These are phyloP conservation scores for Rhineura floridana DNA, from an alignment of 2,113 vertebrate species.

Conservation along the genomic window DNA sequence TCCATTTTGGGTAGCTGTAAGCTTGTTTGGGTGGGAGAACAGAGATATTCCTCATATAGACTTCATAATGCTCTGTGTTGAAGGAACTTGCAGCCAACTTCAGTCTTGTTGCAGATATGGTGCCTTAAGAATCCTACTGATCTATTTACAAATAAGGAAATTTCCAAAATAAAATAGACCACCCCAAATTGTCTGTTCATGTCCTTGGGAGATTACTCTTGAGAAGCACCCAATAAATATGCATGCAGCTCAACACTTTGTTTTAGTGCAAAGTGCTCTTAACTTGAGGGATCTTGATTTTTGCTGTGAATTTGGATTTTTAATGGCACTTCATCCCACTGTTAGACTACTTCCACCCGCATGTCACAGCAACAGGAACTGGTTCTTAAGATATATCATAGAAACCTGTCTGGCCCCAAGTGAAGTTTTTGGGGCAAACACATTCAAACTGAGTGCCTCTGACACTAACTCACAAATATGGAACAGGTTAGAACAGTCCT, in stretches of 20 bases:
- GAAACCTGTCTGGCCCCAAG: background rate
- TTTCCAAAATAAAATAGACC: background rate
- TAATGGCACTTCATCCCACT: background rate
- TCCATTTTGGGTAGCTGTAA: no score
- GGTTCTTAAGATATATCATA: background rate
- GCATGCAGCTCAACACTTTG: background rate
- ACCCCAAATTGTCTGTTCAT: background rate
- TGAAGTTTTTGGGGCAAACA: background rate
- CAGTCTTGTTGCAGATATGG: background rate
- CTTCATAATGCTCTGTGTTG: background rate
- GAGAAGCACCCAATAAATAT: background rate
- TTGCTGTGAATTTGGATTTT: background rate
- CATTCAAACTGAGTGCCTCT: no score
- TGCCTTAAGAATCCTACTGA: background rate
- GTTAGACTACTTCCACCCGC: background rate
- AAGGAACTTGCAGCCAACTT: background rate
- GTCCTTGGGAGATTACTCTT: background rate
- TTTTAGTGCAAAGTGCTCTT: background rate
- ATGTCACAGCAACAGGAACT: background rate
- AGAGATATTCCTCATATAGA: background rate
- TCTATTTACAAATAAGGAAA: background rate
- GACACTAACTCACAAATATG: no score
- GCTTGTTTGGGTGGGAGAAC: no score
- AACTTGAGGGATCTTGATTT: background rate
- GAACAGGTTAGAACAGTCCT: no score